A percentile compares a stretch with the other conserved stretches of the same genome.
These are phyloP conservation scores for Agrypnia vestita DNA, from an alignment of 1,140 invertebrate genomes.

Conservation along the genomic window DNA sequence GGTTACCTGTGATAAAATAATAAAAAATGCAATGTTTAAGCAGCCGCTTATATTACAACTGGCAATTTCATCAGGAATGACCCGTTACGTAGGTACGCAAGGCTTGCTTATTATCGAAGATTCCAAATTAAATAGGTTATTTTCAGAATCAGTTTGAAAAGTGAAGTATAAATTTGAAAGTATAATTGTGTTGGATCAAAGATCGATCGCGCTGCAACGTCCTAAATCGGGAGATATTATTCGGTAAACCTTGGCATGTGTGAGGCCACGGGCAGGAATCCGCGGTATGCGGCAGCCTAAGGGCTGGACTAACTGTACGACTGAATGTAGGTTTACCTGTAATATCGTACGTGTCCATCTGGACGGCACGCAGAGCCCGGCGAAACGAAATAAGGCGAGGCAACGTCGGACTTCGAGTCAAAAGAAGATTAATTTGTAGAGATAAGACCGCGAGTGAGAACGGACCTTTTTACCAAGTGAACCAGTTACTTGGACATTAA, in stretches of 20 bases:
- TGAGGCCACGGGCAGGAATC: neutral
- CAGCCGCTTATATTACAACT: too few relatives aligned
- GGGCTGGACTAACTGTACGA: conserved; percentile 23
- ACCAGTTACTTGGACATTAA: neutral
- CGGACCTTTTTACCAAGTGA: neutral
- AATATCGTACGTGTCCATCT: neutral
- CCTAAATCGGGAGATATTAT: neutral
- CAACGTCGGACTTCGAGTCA: neutral
- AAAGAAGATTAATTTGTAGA: neutral
- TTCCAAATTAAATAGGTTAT: too few relatives aligned
- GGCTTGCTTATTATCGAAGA: too few relatives aligned
- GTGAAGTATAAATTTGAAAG: too few relatives aligned
- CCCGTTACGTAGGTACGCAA: too few relatives aligned
- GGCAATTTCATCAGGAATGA: too few relatives aligned
- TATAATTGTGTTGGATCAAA: too few relatives aligned
- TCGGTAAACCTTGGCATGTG: neutral
- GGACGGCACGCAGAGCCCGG: neutral
- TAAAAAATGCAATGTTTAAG: too few relatives aligned
- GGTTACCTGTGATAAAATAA: too few relatives aligned
- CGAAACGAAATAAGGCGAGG: neutral
- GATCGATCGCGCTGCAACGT: neutral
- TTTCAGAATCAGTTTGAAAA: too few relatives aligned
- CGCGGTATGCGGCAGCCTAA: conserved; percentile 21
- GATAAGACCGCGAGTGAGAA: neutral
- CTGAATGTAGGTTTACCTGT: conserved; percentile 15